Evolutionary conservation across 30 jellyfish, hydroid and myxozoan species (phyloP), one percentile per base, ranked within the genome.

Genomic region (Phacellophora camtschatica): DNA sequence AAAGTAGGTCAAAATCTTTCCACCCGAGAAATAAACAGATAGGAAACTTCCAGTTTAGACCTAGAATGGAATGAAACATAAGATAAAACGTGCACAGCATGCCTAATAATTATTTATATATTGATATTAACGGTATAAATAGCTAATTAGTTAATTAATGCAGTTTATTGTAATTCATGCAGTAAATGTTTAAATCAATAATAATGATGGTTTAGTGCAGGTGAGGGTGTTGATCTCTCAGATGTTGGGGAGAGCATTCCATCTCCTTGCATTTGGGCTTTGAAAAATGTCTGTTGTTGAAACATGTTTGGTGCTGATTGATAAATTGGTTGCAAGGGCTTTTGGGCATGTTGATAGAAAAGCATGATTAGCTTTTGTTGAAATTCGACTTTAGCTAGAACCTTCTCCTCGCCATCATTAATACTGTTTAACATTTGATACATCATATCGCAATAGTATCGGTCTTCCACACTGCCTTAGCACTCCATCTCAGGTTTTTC

Each of bases 341-440:
- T 7, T 39, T 39, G 53, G 53, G 53, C 53, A 39, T 39, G 53
- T 39, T 13, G 53, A 63, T 63, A 63, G 10, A 54, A 28, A 10
- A 77, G 83, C 71, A 27, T 1, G 50, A 69, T 68, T n/a, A 83
- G 65, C 64, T 56, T 69, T 37, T 83, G 95, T 18, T 83, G 95
- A 22, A 83, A 68, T 9, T 83, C 74, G 8, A 83, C 12, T 78
- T 83, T 67, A 2, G 75, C 82, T 68, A 70, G 36, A 2, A 88
- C 82, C 45, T 83, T 83, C 48, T 27, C 64, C 32, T 25, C 53
- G 24, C 73, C 25, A 54, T 83, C 88, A 6, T 87, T 82, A 6
- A 83, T 36, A 10, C 64, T 43, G 10, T 31, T 42, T 0, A 66
- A 73, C 93, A 81, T 81, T 33, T 81, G 79, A 5, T 19, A 55